Conservation (phyloP, 2,113 vertebrate species). For the Mormoops blainvillei region DNA sequence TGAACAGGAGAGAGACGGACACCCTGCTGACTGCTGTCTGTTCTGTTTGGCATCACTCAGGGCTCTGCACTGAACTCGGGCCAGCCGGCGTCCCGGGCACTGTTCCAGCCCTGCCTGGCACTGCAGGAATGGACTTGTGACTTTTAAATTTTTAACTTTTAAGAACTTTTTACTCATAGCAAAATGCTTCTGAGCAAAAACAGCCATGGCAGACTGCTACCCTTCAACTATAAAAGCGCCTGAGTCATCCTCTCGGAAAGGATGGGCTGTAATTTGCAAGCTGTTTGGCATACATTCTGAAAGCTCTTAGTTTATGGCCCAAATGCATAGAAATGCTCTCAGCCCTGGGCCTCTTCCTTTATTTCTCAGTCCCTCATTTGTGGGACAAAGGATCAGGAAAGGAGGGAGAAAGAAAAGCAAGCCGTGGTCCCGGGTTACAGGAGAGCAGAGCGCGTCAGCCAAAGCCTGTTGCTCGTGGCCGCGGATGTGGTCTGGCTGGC, state of each 20-base stretch:
- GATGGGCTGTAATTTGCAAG: slow-evolving; percentile 51
- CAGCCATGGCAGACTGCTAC: slow-evolving; percentile 18
- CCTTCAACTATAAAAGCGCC: neutral
- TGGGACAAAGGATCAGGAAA: neutral
- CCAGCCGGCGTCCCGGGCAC: neutral
- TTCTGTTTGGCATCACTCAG: neutral
- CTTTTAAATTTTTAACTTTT: neutral
- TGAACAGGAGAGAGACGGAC: neutral
- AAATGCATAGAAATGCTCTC: neutral
- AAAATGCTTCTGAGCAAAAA: slow-evolving; percentile 47
- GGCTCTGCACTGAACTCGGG: neutral
- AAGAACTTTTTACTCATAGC: slow-evolving; percentile 48
- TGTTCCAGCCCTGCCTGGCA: neutral
- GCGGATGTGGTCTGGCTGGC: neutral
- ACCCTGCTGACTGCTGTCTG: neutral
- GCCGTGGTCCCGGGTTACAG: neutral
- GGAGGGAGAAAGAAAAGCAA: neutral
- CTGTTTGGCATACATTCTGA: neutral
- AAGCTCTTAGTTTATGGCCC: neutral
- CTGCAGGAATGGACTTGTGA: neutral
- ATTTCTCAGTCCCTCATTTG: neutral
- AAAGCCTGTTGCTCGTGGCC: neutral
- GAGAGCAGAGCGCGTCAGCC: accelerated
- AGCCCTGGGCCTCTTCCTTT: neutral
- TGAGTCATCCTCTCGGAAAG: slow-evolving; percentile 43